Base-by-base conservation (phyloP, 1,140 invertebrate genomes). In the Lepidurus arcticus region DNA sequence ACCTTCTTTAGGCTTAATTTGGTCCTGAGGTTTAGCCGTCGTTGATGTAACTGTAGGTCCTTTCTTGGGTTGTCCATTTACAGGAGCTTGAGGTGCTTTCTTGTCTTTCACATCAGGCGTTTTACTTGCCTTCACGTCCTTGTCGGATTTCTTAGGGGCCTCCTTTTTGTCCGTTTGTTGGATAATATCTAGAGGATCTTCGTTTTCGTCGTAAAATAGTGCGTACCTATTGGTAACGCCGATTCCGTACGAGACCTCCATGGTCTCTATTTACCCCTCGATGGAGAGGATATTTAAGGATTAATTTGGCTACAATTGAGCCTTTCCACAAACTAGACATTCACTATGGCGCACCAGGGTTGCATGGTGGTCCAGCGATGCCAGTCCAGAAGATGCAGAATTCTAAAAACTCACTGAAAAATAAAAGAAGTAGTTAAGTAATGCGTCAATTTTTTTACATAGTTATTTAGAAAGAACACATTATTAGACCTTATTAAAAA, bases 181-280 rank as follows among this genome's bases (percentile, higher is more conserved):
- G 75, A 95, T 86, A 84, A 93, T 91, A 88, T 96, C 94, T 85
- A 94, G 88, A 81, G 93, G 93, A 89, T 97, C 95, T 84, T 90
- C 89, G 84, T 90, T 93, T 76, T 87, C 92, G 84, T 93, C 91
- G 85, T 91, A 89, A 86, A 95, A 95, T 86, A 96, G 90, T 86
- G 91, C 92, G 88, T 94, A 97, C 88, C 95, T 92, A 88, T 98
- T 98, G 83, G 90, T 90, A 81, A 95, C 91, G 82, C 93, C 93
- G 85, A 96, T 93, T 85, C 93, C 95, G 90, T 97, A 97, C 83
- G 91, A 89, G 88, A 91, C 93, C 88, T 96, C 94, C 94, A 97
- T 97, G 76, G 79, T 81, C 75, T 82, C 47, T 47, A 78, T 44
- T 77, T 73, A 53, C 79, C 76, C 76, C 76, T 73, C 16, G 26